Base-by-base conservation (phyloP, 2,888 invertebrate species). In the Drosophila barbarae region DNA sequence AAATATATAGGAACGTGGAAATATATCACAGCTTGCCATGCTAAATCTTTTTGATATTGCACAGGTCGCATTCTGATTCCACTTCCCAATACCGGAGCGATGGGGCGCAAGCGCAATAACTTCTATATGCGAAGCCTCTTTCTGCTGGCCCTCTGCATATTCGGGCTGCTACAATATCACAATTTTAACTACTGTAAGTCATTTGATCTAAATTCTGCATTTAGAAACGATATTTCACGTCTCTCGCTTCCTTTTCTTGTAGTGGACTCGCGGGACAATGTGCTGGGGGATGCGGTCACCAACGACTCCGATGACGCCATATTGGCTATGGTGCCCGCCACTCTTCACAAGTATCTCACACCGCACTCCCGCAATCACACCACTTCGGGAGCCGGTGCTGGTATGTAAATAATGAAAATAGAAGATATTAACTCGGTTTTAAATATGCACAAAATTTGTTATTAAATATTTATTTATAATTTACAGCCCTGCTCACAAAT, bases 261-360 rank as follows among this genome's bases (percentile, higher is more conserved):
- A 89, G 89, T 87, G 73, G 89, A 89, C 69, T 81, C 83, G 87
- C 91, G 91, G 89, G 92, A 92, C 69, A 87, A 88, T 3, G 75
- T 86, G 61, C 69, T 87, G 44, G 79, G 72, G 42, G 89, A 89
- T 23, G 53, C 80, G 69, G 90, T 92, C 53, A 89, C 91, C 78
- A 95, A 95, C 88, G 95, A 95, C 84, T 94, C 94, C 1, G 92
- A 93, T 55, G 93, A 93, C 74, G 94, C 95, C 77, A 94, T 96
- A 55, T 90, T 95, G 71, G 94, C 94, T 67, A 92, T 95, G 91
- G 95, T 96, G 73, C 95, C 95, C 41, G 93, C 93, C 32, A 94
- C 95, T 74, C 90, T 95, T 73, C 95, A 95, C 90, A 95, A 95
- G 91, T 95, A 93, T 90, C 90, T 94, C 72, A 93, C 93, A 21